A percentile compares a stretch with the other conserved stretches of the same genome.
Evolutionary conservation across 2,797 vertebrate species (phyloP).

Genomic region (Pipistrellus kuhlii): DNA sequence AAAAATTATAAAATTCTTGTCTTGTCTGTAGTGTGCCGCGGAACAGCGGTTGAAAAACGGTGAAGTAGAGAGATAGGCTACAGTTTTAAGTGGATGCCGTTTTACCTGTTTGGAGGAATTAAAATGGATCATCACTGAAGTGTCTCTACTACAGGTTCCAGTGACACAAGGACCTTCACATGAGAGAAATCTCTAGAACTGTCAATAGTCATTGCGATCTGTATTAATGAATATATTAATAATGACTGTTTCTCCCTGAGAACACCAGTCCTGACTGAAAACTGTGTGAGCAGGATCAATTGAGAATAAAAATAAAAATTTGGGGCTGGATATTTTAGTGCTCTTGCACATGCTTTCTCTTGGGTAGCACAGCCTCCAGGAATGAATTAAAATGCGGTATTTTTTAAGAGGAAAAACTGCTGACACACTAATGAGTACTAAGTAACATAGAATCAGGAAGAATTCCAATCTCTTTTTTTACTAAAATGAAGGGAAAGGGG

Average conservation of each 20-base stretch:
- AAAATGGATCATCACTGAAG: not conserved
- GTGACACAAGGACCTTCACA: not conserved
- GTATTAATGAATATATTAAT: conserved; percentile 7
- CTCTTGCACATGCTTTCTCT: conserved; percentile 40
- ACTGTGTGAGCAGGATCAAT: not conserved
- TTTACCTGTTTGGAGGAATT: not conserved
- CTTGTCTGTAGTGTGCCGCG: too few relatives aligned
- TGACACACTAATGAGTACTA: conserved; percentile 52
- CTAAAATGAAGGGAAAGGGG: not conserved
- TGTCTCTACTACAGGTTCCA: not conserved
- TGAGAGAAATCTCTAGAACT: not conserved
- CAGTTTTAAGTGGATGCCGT: not conserved
- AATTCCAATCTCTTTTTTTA: not conserved
- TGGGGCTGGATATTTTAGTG: not conserved
- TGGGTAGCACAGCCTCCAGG: not conserved
- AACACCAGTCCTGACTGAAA: conserved; percentile 9
- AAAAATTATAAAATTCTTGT: too few relatives aligned
- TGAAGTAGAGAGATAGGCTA: not conserved
- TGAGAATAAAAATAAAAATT: conserved; percentile 8
- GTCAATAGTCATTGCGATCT: not conserved
- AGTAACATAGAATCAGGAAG: not conserved
- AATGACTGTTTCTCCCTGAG: not conserved
- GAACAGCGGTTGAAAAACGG: too few relatives aligned
- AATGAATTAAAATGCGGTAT: conserved; percentile 58
- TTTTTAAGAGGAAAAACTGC: conserved; percentile 43